Conservation (phyloP, 2,888 invertebrate species). For the Scaptomyza caliginosa region DNA sequence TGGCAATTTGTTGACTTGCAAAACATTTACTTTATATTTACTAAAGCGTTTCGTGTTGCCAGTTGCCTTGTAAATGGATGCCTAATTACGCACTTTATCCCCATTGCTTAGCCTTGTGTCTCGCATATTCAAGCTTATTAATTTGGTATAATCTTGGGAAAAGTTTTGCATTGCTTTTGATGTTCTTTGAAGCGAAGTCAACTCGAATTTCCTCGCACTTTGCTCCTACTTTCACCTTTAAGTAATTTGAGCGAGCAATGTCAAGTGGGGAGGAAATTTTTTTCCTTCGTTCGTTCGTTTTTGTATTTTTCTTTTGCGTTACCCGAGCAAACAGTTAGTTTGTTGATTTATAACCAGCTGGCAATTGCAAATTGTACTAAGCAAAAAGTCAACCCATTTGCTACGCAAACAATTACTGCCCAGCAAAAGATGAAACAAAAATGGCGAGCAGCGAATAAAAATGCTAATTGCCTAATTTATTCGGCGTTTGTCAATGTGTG, state of each 20-base stretch:
- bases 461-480: conserved; percentile 77
- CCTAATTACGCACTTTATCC: conserved; percentile 22
- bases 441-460: conserved; percentile 17
- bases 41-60: not conserved
- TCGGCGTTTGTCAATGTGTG: conserved; percentile 37
- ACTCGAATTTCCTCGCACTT: conserved; percentile 27
- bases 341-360: conserved; percentile 38
- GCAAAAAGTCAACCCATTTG: conserved; percentile 37
- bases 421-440: conserved; percentile 16
- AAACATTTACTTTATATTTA: conserved; percentile 1
- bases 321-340: conserved; percentile 35
- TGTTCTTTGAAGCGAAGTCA: conserved; percentile 36
- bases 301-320: not conserved
- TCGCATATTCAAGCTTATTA: conserved; percentile 26
- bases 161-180: conserved; percentile 41
- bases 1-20: not conserved
- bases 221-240: conserved; percentile 27
- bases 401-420: conserved; percentile 41
- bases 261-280: conserved; percentile 13
- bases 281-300: not conserved
- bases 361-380: conserved; percentile 43
- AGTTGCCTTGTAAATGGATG: conserved; percentile 5
- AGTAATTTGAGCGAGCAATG: conserved; percentile 26
- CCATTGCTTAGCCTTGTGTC: not conserved
- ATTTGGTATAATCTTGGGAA: conserved; percentile 12